phyloP scores from a whole-genome alignment of 2,113 vertebrate genomes.

The Brienomyrus brachyistius region DNA sequence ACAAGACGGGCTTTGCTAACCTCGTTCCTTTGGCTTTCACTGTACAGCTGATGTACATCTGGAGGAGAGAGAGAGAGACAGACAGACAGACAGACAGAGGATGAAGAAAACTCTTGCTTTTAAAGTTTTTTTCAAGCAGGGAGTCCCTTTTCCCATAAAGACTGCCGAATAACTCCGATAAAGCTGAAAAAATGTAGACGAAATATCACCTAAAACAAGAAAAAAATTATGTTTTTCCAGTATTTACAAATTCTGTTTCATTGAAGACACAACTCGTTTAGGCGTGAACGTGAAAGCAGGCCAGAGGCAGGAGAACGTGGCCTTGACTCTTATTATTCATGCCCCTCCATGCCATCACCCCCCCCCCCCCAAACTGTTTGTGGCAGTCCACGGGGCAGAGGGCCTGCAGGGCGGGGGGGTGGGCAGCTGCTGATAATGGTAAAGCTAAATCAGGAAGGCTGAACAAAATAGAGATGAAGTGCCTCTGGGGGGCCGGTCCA shows the following conservation, averaged over 20 bases:
- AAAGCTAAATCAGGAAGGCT: constrained; percentile 24
- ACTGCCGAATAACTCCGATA: background rate
- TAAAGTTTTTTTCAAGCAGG: background rate
- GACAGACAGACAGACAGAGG: background rate
- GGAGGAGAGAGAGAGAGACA: constrained; percentile 33
- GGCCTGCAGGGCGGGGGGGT: background rate
- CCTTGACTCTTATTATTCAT: background rate
- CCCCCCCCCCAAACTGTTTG: background rate
- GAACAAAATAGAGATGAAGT: constrained; percentile 18
- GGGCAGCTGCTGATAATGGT: constrained; percentile 20
- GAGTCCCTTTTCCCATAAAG: background rate
- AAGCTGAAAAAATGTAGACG: background rate
- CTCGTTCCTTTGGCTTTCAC: constrained; percentile 90
- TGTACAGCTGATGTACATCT: constrained; percentile 96
- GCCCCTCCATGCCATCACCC: background rate
- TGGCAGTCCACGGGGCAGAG: background rate
- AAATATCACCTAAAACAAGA: background rate
- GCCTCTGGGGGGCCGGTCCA: constrained; percentile 18
- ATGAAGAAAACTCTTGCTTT: background rate
- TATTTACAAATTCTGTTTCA: background rate
- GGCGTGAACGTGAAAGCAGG: background rate
- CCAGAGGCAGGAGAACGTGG: background rate
- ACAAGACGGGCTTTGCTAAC: constrained; percentile 88
- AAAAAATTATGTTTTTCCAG: background rate
- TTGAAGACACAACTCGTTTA: background rate